These are phyloP conservation scores for Ips typographus DNA, from an alignment of 1,140 invertebrate genomes.

Conservation along the genomic window DNA sequence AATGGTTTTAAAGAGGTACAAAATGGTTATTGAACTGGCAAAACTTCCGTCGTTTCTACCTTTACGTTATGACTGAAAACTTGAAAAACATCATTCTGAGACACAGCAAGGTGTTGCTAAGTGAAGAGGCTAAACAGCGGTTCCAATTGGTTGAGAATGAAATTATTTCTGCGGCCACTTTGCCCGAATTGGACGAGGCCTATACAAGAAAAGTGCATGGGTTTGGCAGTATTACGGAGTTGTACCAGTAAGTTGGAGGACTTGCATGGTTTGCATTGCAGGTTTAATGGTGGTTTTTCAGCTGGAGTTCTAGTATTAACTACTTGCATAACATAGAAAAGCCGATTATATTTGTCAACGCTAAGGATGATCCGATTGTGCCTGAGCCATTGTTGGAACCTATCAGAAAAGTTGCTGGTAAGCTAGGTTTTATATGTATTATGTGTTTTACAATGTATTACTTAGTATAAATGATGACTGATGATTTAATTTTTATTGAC, in stretches of 20 bases:
- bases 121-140: constrained; percentile 70
- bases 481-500: background rate
- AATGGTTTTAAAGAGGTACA: constrained; percentile 63
- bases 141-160: constrained; percentile 73
- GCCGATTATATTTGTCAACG: constrained; percentile 88
- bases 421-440: constrained; percentile 48
- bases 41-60: constrained; percentile 82
- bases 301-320: constrained; percentile 75
- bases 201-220: constrained; percentile 81
- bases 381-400: constrained; percentile 71
- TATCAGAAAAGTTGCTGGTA: constrained; percentile 74
- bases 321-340: constrained; percentile 75
- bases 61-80: constrained; percentile 92
- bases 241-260: constrained; percentile 61
- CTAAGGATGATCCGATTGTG: constrained; percentile 85
- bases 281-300: constrained; percentile 1
- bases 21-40: constrained; percentile 82
- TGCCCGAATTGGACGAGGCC: constrained; percentile 84
- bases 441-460: background rate
- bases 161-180: constrained; percentile 80
- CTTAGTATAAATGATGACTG: background rate
- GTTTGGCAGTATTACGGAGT: constrained; percentile 72
- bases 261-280: background rate
- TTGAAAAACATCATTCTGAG: constrained; percentile 80
- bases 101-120: constrained; percentile 75